A percentile compares a stretch with the other conserved stretches of the same genome.
Conservation (phyloP, 2,113 vertebrate species). For the Odontophorus gujanensis region DNA sequence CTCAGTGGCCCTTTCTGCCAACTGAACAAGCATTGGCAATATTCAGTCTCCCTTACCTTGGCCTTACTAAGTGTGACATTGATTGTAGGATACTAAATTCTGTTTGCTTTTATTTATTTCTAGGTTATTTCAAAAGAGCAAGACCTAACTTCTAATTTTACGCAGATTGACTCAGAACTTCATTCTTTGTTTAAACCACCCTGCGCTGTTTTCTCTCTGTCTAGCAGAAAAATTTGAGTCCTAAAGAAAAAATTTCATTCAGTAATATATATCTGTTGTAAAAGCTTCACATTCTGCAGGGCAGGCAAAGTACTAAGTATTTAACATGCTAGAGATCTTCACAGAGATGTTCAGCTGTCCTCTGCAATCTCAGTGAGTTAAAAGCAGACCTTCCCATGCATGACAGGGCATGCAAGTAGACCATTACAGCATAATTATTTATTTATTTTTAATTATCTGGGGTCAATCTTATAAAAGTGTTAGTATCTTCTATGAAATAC, state of each 20-base stretch:
- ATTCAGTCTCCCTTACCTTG: not conserved
- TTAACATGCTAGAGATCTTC: not conserved
- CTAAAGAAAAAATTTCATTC: not conserved
- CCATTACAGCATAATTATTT: rapidly evolving
- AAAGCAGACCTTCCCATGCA: not conserved
- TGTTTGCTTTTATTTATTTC: not conserved
- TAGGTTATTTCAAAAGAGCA: not conserved
- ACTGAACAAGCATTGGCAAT: not conserved
- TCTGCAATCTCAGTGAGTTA: not conserved
- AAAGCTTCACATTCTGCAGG: not conserved
- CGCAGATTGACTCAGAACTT: not conserved
- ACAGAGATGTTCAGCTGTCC: not conserved
- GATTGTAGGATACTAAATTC: not conserved
- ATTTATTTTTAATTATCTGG: not conserved
- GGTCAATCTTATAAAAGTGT: not conserved
- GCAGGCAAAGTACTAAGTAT: not conserved
- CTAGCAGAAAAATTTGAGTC: not conserved
- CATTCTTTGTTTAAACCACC: not conserved
- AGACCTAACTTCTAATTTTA: not conserved
- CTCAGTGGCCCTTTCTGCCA: not conserved
- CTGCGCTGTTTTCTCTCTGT: not conserved
- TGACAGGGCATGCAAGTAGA: not conserved
- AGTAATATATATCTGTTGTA: not conserved
- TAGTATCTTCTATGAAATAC: not conserved
- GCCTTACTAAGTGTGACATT: not conserved